Base-by-base conservation (phyloP, 2,888 invertebrate genomes). In the Incurvaria masculella region DNA sequence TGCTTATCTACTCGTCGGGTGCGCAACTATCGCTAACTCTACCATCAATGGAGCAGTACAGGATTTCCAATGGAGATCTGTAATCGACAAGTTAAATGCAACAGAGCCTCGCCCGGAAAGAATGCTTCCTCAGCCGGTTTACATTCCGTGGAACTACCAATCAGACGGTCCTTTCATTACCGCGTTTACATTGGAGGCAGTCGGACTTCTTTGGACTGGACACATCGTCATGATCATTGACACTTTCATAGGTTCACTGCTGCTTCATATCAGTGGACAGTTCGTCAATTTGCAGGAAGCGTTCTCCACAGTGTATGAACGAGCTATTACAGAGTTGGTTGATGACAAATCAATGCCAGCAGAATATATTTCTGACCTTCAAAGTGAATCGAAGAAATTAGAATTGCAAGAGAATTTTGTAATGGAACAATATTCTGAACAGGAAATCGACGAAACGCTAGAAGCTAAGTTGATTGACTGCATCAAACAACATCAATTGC, bases 221-320 rank as follows among this genome's bases (percentile, higher is more conserved):
- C 75, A 76, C 45, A 76, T 78, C 38, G 73, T 78, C 11, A 71
- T 78, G 72, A 65, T 65, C 0, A 72, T 76, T 45, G 78, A 78
- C 51, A 76, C 76, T 1, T 72, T 76, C 51, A 73, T 78, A 49
- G 78, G 68, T 6, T 69, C 76, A 2, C 55, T 78, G 16, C 73
- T 78, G 47, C 56, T 76, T 1, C 76, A 76, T 45, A 74, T 76
- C 73, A 73, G 74, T 48, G 60, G 68, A 2, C 78, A 78, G 53
- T 78, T 78, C 50, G 56, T 57, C 2, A 70, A 65, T 51, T 53
- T 78, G 42, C 63, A 66, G 45, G 78, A 76, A 55, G 74, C 75
- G 6, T 52, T 76, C 46, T 57, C 57, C 2, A 71, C 74, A 10
- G 67, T 66, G 2, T 72, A 73, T 45, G 69, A 70, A 46, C 66